Conservation (phyloP, 2,113 vertebrate genomes). For the Pygoscelis adeliae region DNA sequence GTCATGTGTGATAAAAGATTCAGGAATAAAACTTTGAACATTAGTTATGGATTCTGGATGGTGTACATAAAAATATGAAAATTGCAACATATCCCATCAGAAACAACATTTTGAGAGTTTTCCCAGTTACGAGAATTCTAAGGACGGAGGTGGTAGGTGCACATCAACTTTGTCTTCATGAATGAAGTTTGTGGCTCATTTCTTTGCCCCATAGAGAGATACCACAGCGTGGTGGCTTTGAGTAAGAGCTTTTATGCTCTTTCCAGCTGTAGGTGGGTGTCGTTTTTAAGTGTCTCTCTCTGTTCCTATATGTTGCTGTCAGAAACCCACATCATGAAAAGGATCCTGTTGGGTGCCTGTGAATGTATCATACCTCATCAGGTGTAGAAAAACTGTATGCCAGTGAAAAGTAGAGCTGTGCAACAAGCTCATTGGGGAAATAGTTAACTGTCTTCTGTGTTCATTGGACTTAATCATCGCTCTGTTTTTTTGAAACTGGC, state of each 20-base stretch:
- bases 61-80: neutral
- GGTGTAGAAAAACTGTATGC: neutral
- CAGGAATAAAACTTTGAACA: neutral
- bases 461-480: neutral
- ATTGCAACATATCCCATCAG: neutral
- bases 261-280: neutral
- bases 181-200: neutral
- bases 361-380: neutral
- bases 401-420: neutral
- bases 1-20: neutral
- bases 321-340: neutral
- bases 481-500: constrained; percentile 6
- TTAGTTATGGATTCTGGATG: neutral
- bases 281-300: neutral
- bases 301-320: neutral
- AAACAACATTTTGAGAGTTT: neutral
- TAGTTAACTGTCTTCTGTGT: neutral
- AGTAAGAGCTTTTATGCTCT: neutral
- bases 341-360: neutral
- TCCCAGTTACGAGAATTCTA: neutral
- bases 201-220: neutral
- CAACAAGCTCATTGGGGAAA: neutral
- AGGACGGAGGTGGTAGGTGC: neutral
- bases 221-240: neutral
- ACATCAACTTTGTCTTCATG: neutral